These are phyloP conservation scores for Cottus gobio DNA, from an alignment of 2,113 vertebrate species.

Conservation along the genomic window DNA sequence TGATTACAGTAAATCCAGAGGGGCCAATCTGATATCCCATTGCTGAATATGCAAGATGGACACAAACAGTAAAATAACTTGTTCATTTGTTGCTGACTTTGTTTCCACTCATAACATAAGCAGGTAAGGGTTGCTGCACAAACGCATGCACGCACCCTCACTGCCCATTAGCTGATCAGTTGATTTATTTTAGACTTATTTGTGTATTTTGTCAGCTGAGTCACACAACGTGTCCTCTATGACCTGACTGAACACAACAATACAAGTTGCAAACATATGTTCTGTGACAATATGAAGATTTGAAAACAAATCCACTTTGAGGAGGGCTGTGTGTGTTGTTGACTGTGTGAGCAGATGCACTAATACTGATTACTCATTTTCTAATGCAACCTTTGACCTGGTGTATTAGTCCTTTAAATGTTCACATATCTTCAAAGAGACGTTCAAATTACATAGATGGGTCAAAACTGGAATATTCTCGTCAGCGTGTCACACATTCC, in stretches of 20 bases:
- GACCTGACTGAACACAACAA: conserved; percentile 24
- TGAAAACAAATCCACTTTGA: conserved; percentile 17
- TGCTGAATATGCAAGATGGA: conserved; percentile 39
- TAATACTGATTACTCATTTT: conserved; percentile 4
- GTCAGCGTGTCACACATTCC: conserved; percentile 71
- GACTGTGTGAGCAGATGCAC: not conserved
- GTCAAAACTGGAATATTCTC: conserved; percentile 64
- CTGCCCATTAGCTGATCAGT: conserved; percentile 3
- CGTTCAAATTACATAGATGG: conserved; percentile 58
- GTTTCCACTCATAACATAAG: conserved; percentile 45
- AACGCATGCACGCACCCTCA: conserved; percentile 2
- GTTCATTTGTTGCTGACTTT: conserved; percentile 43
- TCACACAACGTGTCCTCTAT: conserved; percentile 38
- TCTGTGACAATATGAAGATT: conserved; percentile 37
- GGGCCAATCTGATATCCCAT: conserved; percentile 33
- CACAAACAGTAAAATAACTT: conserved; percentile 25
- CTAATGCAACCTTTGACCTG: conserved; percentile 22
- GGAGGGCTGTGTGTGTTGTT: conserved; percentile 4
- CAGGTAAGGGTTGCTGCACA: not conserved
- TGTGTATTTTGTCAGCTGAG: conserved; percentile 25
- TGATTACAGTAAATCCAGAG: conserved; percentile 2
- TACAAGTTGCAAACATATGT: conserved; percentile 31
- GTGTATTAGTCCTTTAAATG: conserved; percentile 56
- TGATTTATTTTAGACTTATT: not conserved
- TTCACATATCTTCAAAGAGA: conserved; percentile 70